Evolutionary conservation across 1,140 invertebrate genomes (phyloP).

Genomic region (Bombyx mandarina): DNA sequence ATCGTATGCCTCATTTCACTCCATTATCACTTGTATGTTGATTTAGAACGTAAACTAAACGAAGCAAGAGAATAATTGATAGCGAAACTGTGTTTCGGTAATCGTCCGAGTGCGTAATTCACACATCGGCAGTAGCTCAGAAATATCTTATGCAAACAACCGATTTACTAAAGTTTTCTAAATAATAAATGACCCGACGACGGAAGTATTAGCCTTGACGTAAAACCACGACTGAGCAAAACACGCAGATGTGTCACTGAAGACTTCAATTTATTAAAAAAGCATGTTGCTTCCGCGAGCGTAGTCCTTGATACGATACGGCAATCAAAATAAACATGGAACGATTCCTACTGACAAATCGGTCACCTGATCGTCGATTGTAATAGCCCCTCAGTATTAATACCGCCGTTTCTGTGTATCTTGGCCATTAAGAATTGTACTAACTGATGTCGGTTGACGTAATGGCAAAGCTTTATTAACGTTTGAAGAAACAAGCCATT

Average conservation of each 20-base stretch:
- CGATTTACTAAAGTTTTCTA: slow-evolving; percentile 39
- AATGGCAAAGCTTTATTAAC: slow-evolving; percentile 18
- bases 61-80: slow-evolving; percentile 37
- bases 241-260: slow-evolving; percentile 25
- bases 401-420: not conserved
- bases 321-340: slow-evolving; percentile 27
- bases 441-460: slow-evolving; percentile 16
- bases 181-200: slow-evolving; percentile 49
- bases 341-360: slow-evolving; percentile 9
- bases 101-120: slow-evolving; percentile 35
- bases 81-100: slow-evolving; percentile 30
- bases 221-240: slow-evolving; percentile 17
- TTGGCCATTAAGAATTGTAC: not conserved
- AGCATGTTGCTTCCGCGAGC: slow-evolving; percentile 21
- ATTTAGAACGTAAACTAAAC: slow-evolving; percentile 39
- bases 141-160: slow-evolving; percentile 42
- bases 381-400: slow-evolving; percentile 2
- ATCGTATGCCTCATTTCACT: slow-evolving; percentile 34
- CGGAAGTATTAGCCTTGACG: slow-evolving; percentile 47
- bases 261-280: slow-evolving; percentile 26
- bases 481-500: slow-evolving; percentile 18
- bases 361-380: not conserved
- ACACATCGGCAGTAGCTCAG: slow-evolving; percentile 37
- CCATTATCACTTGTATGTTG: slow-evolving; percentile 42
- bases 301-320: slow-evolving; percentile 14